Conservation (phyloP, 2,888 invertebrate genomes). For the Pyrocoelia pectoralis region DNA sequence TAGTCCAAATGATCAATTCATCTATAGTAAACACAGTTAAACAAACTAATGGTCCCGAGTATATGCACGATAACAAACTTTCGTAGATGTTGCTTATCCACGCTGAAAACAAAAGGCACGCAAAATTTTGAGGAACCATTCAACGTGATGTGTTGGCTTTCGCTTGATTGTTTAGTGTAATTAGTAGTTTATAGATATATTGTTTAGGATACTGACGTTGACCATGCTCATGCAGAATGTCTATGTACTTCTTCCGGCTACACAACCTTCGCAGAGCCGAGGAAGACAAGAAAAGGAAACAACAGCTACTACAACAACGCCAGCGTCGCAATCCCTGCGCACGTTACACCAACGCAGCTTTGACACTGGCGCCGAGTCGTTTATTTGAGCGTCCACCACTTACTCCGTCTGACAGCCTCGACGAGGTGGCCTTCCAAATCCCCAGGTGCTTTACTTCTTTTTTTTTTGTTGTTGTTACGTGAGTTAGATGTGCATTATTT, state of each 20-base stretch:
- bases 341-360: slow-evolving; percentile 66
- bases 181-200: slow-evolving; percentile 23
- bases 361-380: slow-evolving; percentile 79
- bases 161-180: slow-evolving; percentile 25
- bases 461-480: background rate
- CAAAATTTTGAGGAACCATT: background rate
- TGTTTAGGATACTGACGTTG: slow-evolving; percentile 35
- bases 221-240: slow-evolving; percentile 70
- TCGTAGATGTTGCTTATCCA: background rate
- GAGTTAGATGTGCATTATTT: background rate
- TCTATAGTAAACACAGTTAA: too few relatives aligned
- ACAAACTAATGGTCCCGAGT: too few relatives aligned
- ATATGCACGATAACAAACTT: background rate
- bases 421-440: slow-evolving; percentile 91
- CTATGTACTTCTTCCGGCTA: slow-evolving; percentile 94
- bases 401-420: slow-evolving; percentile 87
- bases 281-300: slow-evolving; percentile 75
- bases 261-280: slow-evolving; percentile 89
- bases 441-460: slow-evolving; percentile 73
- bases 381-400: slow-evolving; percentile 86
- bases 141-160: background rate
- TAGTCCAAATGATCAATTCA: too few relatives aligned
- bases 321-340: slow-evolving; percentile 39
- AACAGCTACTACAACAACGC: slow-evolving; percentile 57
- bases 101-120: background rate